Conservation (phyloP, 2,113 vertebrate species). For the Carollia perspicillata region DNA sequence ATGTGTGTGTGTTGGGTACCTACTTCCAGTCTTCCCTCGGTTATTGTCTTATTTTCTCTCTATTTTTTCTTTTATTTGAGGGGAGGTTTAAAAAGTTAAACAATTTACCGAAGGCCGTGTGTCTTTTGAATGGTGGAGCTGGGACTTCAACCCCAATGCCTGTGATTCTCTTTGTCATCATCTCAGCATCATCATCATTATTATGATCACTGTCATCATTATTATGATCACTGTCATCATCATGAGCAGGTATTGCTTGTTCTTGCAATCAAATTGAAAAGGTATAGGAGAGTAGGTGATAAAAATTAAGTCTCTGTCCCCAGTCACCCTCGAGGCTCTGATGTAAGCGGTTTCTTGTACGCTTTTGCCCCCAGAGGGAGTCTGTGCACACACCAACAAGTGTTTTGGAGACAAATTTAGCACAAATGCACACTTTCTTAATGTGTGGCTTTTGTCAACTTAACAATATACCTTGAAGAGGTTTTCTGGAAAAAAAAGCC, state of each 20-base stretch:
- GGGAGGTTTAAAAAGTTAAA: background rate
- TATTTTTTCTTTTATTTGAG: no score
- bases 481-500: background rate
- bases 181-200: background rate
- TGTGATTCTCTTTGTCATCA: background rate
- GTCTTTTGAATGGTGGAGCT: background rate
- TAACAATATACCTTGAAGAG: background rate
- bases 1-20: background rate
- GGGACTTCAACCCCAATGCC: background rate
- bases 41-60: background rate
- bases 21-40: background rate
- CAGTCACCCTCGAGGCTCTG: background rate
- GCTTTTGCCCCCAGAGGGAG: background rate
- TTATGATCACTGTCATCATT: background rate
- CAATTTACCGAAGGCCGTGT: background rate
- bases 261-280: background rate
- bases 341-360: background rate
- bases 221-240: background rate
- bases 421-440: background rate
- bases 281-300: background rate
- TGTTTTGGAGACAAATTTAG: background rate
- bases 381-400: background rate
- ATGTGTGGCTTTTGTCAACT: background rate
- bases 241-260: background rate
- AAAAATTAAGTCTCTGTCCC: background rate